A percentile compares a stretch with the other conserved stretches of the same genome.
phyloP scores from a whole-genome alignment of 2,113 vertebrate genomes.

The Pluvialis apricaria region DNA sequence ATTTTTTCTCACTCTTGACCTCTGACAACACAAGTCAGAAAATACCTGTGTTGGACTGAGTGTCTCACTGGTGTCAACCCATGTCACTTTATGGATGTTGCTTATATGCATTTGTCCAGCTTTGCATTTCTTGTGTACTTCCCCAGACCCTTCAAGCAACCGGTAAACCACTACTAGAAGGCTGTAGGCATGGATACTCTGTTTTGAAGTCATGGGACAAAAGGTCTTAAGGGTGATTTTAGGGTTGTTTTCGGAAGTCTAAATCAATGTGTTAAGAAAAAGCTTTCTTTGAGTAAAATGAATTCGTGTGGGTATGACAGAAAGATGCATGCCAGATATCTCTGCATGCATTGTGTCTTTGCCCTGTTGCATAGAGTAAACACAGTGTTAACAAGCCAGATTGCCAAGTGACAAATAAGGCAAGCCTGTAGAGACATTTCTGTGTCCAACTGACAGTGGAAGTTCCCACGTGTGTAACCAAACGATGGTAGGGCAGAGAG shows the following conservation, averaged over 20 bases:
- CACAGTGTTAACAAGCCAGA: neutral
- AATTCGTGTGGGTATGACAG: neutral
- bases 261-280: neutral
- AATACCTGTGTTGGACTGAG: neutral
- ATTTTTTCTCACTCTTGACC: neutral
- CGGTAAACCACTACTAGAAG: neutral
- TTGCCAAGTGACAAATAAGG: neutral
- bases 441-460: neutral
- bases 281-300: neutral
- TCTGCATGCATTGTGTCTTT: neutral
- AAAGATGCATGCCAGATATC: neutral
- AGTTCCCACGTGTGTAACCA: neutral
- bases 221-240: neutral
- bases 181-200: neutral
- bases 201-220: neutral
- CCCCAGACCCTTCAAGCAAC: neutral
- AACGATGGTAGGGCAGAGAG: neutral
- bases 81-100: neutral
- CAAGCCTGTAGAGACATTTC: neutral
- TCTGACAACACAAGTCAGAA: neutral
- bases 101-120: neutral
- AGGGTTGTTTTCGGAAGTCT: neutral
- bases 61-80: neutral
- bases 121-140: neutral
- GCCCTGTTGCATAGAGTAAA: constrained; percentile 12